These are phyloP conservation scores for Leistus spinibarbis DNA, from an alignment of 2,888 invertebrate genomes.

Conservation along the genomic window DNA sequence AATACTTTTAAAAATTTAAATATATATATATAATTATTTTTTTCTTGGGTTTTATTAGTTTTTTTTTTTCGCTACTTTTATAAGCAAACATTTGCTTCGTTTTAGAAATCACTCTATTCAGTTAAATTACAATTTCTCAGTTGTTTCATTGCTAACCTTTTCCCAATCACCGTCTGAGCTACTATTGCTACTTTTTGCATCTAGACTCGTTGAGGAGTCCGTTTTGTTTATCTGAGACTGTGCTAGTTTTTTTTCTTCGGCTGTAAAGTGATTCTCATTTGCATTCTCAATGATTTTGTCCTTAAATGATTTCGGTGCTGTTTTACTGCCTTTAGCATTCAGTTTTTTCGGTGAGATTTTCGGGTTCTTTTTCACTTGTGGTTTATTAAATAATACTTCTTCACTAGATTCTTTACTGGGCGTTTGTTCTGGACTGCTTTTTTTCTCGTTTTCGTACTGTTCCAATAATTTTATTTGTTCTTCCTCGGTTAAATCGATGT, in stretches of 20 bases:
- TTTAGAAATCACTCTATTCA: constrained; percentile 6
- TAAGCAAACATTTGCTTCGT: constrained; percentile 31
- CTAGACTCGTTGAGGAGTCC: constrained; percentile 49
- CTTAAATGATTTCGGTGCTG: constrained; percentile 8
- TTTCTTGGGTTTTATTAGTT: not conserved
- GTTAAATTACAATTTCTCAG: constrained; percentile 46
- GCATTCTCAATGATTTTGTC: constrained; percentile 40
- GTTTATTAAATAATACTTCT: constrained; percentile 44
- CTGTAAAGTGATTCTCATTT: constrained; percentile 45
- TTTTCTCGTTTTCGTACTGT: constrained; percentile 70
- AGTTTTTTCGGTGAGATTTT: constrained; percentile 3
- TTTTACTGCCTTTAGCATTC: constrained; percentile 2
- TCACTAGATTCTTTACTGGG: constrained; percentile 49
- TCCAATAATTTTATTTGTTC: constrained; percentile 70
- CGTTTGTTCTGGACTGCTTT: constrained; percentile 42
- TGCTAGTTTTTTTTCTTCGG: constrained; percentile 34
- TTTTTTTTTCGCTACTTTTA: not conserved
- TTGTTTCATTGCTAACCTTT: constrained; percentile 51
- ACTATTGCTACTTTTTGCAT: constrained; percentile 51
- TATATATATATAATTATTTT: not conserved
- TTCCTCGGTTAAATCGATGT: constrained; percentile 73
- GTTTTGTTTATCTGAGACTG: constrained; percentile 45
- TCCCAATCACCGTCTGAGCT: constrained; percentile 59
- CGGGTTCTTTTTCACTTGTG: constrained; percentile 39
- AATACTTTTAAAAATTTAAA: constrained; percentile 28